Percentiles rank a stretch among this genome's conserved stretches.
Evolutionary conservation across 2,797 vertebrate species (phyloP).

Genomic region (Limnodromus scolopaceus): DNA sequence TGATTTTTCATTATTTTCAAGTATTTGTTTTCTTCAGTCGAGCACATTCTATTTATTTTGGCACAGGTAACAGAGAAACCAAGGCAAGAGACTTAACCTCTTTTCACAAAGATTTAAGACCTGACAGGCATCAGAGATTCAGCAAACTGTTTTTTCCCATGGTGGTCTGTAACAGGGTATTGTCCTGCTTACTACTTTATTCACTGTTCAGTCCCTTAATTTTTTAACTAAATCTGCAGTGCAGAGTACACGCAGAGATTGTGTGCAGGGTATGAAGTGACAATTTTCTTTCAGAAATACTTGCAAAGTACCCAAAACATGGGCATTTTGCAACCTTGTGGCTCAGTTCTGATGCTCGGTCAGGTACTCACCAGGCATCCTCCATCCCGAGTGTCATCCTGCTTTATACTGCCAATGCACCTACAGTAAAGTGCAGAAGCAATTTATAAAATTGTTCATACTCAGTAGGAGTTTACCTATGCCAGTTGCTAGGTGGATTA

Average conservation of each 20-base stretch:
- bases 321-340: neutral
- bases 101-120: conserved; percentile 32
- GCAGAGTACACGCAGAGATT: neutral
- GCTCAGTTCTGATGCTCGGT: neutral
- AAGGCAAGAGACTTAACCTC: conserved; percentile 39
- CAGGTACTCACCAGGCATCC: neutral
- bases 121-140: neutral
- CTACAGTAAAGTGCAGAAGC: neutral
- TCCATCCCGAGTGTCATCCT: neutral
- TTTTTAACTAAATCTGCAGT: neutral
- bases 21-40: conserved; percentile 66
- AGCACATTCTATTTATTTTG: conserved; percentile 61
- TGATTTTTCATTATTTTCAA: conserved; percentile 66
- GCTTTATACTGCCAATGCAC: neutral
- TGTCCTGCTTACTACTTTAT: neutral
- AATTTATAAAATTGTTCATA: neutral
- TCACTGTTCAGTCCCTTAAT: neutral
- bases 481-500: neutral
- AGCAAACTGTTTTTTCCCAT: neutral
- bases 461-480: neutral
- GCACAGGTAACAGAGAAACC: conserved; percentile 31
- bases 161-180: neutral
- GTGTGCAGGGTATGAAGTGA: neutral
- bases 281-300: neutral
- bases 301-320: neutral